Evolutionary conservation across 37 sponge, comb jelly and placozoan genomes (phyloP).

Genomic region (Eunapius fragilis): DNA sequence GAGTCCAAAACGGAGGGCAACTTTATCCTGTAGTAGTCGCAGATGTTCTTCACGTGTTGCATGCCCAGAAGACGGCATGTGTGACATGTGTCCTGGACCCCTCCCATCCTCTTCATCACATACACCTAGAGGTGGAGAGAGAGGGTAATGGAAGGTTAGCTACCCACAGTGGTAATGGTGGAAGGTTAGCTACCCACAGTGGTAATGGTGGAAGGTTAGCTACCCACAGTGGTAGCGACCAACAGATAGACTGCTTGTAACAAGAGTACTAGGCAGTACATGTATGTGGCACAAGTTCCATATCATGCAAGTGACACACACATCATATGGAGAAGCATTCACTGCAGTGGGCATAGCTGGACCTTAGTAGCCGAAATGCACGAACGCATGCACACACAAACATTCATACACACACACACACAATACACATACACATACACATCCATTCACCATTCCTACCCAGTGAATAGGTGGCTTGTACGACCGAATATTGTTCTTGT

Average conservation of each 20-base stretch:
- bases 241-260: too few relatives aligned
- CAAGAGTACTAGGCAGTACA: too few relatives aligned
- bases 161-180: too few relatives aligned
- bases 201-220: neutral
- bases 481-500: constrained; percentile 55
- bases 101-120: constrained; percentile 60
- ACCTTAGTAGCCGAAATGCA: too few relatives aligned
- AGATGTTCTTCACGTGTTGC: constrained; percentile 37
- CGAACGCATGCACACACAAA: neutral
- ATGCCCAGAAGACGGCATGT: constrained; percentile 56
- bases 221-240: too few relatives aligned
- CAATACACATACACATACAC: too few relatives aligned
- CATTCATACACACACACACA: constrained; percentile 13
- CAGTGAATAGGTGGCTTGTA: constrained; percentile 54
- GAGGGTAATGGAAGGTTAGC: neutral
- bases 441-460: too few relatives aligned
- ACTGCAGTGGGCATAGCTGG: too few relatives aligned
- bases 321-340: too few relatives aligned
- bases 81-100: constrained; percentile 53
- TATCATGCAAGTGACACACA: too few relatives aligned
- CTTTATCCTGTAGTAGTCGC: constrained; percentile 22
- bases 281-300: too few relatives aligned
- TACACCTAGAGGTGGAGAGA: constrained; percentile 34
- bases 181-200: neutral
- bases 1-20: constrained; percentile 28